Percentiles rank a stretch among this genome's conserved stretches.
These are phyloP conservation scores for Diachrysia chrysitis DNA, from an alignment of 2,888 invertebrate species.

Conservation along the genomic window DNA sequence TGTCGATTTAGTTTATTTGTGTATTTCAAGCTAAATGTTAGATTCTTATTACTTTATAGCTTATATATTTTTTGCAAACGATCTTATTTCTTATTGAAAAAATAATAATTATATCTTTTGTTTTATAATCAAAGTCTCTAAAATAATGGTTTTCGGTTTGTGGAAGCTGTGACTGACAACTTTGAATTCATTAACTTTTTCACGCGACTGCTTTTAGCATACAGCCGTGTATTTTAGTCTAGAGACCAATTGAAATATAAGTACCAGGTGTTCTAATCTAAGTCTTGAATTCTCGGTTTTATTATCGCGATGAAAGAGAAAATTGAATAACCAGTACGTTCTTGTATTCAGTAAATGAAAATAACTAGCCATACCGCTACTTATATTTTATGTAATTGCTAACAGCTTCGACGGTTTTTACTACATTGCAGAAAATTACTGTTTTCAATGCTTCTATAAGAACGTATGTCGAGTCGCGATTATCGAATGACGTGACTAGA, in stretches of 20 bases:
- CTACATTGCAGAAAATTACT: conserved; percentile 11
- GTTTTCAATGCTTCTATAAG: conserved; percentile 4
- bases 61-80: background rate
- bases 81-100: background rate
- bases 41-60: background rate
- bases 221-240: background rate
- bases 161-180: background rate
- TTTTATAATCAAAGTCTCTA: too few species aligned
- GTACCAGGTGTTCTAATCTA: background rate
- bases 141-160: background rate
- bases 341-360: conserved; percentile 1
- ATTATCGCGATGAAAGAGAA: background rate
- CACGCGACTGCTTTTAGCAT: background rate
- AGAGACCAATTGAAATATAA: background rate
- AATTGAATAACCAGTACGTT: conserved; percentile 4
- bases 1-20: too few species aligned
- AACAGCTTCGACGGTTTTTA: conserved; percentile 6
- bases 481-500: background rate
- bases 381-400: background rate
- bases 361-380: background rate
- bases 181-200: background rate
- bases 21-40: too few species aligned
- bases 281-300: background rate
- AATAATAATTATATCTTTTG: too few species aligned
- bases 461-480: background rate